These are phyloP conservation scores for Clarias batrachus DNA, from an alignment of 2,113 vertebrate genomes.

Conservation along the genomic window DNA sequence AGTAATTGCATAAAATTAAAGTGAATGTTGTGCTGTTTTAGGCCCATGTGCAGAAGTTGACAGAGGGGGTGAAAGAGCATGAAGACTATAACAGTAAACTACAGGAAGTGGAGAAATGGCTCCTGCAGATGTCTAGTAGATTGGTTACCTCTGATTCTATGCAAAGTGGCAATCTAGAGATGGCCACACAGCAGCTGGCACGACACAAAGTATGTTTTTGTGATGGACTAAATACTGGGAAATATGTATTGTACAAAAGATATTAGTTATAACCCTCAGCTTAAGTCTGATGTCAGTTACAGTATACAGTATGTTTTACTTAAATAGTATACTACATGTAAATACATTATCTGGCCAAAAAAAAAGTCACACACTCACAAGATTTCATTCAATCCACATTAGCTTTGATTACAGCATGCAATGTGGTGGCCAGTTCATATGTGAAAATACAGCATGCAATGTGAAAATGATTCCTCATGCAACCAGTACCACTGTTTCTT, in stretches of 20 bases:
- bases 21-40: conserved; percentile 57
- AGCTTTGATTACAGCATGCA: too few species aligned
- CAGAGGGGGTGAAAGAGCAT: conserved; percentile 85
- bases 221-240: background rate
- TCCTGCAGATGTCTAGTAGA: conserved; percentile 93
- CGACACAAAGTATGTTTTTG: conserved; percentile 83
- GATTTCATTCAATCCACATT: too few species aligned
- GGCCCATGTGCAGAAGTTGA: conserved; percentile 77
- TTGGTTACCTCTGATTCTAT: conserved; percentile 86
- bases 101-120: conserved; percentile 93
- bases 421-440: too few species aligned
- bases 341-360: background rate
- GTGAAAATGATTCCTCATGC: too few species aligned
- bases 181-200: conserved; percentile 89
- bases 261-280: background rate
- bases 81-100: conserved; percentile 87
- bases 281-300: background rate
- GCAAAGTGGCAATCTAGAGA: conserved; percentile 81
- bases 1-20: background rate
- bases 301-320: background rate
- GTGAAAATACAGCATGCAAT: too few species aligned
- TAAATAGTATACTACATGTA: background rate
- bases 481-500: too few species aligned
- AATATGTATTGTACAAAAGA: background rate
- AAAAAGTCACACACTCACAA: too few species aligned